Conservation (phyloP, 2,113 vertebrate genomes). For the Scopus umbretta region DNA sequence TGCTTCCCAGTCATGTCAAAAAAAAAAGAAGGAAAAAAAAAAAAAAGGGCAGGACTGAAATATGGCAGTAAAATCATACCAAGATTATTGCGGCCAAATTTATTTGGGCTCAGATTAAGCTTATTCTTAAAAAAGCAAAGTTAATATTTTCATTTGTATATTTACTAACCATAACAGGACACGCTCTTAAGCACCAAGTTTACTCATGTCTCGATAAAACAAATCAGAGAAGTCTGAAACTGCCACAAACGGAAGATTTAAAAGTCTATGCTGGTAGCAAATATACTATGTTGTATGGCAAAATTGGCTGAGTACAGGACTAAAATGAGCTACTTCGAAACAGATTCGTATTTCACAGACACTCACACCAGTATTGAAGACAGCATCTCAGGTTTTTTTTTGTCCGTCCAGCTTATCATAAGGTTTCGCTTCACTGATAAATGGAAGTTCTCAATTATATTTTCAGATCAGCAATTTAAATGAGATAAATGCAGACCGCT, state of each 20-base stretch:
- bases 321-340: neutral
- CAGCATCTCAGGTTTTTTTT: neutral
- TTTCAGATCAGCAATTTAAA: neutral
- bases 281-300: neutral
- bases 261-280: neutral
- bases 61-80: neutral
- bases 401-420: neutral
- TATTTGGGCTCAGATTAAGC: neutral
- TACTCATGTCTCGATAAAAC: neutral
- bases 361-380: fast-evolving
- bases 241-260: neutral
- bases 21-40: neutral
- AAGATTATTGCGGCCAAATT: neutral
- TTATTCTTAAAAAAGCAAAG: neutral
- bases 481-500: neutral
- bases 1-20: neutral
- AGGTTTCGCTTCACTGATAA: neutral
- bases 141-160: neutral
- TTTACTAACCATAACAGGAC: neutral
- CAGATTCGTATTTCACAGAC: neutral
- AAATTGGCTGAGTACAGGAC: neutral
- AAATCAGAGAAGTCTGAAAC: neutral
- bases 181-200: neutral
- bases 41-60: neutral
- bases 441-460: neutral